These are phyloP conservation scores for Tapirus terrestris DNA, from an alignment of 2,113 vertebrate genomes.

Conservation along the genomic window DNA sequence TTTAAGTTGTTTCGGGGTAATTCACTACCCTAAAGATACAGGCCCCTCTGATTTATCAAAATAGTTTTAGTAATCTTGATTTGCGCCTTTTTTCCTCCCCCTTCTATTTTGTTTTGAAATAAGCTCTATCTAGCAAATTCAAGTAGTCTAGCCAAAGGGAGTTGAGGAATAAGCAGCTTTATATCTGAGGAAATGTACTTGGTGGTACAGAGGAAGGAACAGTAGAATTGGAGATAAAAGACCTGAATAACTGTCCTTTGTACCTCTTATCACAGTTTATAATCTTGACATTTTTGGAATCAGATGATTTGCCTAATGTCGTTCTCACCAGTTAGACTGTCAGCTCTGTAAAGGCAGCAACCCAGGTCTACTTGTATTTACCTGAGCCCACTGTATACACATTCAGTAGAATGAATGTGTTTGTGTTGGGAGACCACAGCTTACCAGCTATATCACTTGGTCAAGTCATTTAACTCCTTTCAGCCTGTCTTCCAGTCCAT, in stretches of 20 bases:
- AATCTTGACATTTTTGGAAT: not conserved
- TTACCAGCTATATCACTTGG: not conserved
- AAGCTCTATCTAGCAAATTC: not conserved
- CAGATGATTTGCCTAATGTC: not conserved
- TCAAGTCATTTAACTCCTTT: not conserved
- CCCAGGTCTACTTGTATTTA: not conserved
- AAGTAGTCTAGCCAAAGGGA: not conserved
- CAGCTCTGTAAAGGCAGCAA: not conserved
- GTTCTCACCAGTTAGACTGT: not conserved
- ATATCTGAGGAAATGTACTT: not conserved
- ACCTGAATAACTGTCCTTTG: not conserved
- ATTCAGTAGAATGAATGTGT: not conserved
- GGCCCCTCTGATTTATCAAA: not conserved
- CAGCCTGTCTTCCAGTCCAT: not conserved
- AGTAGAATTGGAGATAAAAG: not conserved
- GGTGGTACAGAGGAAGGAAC: not conserved
- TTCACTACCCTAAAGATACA: not conserved
- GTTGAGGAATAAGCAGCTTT: not conserved
- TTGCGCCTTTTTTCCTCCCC: not conserved
- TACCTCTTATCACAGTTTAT: not conserved
- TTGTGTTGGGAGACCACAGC: not conserved
- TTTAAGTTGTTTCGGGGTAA: conserved; percentile 4
- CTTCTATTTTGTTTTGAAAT: conserved; percentile 28
- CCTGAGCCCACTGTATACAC: not conserved
- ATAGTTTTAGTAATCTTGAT: conserved; percentile 19